Conservation (phyloP, 2,888 invertebrate genomes). For the Incurvaria masculella region DNA sequence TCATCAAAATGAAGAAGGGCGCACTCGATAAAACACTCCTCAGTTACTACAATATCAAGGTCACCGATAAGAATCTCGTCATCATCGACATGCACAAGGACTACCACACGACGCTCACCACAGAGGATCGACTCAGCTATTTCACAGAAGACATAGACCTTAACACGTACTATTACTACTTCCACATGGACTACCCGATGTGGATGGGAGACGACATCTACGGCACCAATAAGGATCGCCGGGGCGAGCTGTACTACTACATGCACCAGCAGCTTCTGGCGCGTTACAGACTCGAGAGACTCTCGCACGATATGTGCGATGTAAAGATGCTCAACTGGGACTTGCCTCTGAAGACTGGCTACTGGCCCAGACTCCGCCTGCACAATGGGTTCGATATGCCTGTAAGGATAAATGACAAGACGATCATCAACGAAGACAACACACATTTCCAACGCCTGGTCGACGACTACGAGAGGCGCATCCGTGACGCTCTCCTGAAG, state of each 20-base stretch:
- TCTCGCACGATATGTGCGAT: slow-evolving; percentile 46
- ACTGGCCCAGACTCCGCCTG: slow-evolving; percentile 58
- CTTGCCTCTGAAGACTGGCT: slow-evolving; percentile 42
- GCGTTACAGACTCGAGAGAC: slow-evolving; percentile 50
- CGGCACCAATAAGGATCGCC: slow-evolving; percentile 42
- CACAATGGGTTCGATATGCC: slow-evolving; percentile 58
- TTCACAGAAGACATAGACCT: slow-evolving; percentile 76
- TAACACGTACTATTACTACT: slow-evolving; percentile 67
- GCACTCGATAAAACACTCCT: slow-evolving; percentile 49
- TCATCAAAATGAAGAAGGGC: slow-evolving; percentile 61
- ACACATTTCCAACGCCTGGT: slow-evolving; percentile 19
- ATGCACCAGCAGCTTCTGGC: slow-evolving; percentile 64
- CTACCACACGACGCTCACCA: slow-evolving; percentile 52
- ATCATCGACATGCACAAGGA: slow-evolving; percentile 68
- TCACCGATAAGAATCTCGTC: slow-evolving; percentile 54
- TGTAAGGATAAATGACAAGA: slow-evolving; percentile 42
- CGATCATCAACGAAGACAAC: slow-evolving; percentile 19
- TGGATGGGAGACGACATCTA: slow-evolving; percentile 62
- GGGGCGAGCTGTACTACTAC: slow-evolving; percentile 59
- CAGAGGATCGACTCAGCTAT: slow-evolving; percentile 63
- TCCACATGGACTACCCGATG: slow-evolving; percentile 65
- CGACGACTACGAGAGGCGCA: slow-evolving; percentile 47
- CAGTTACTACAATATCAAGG: slow-evolving; percentile 48
- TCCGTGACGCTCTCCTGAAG: slow-evolving; percentile 45
- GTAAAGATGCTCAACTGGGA: slow-evolving; percentile 46